phyloP scores from a whole-genome alignment of 2,888 invertebrate genomes.

The Andrena dorsata region DNA sequence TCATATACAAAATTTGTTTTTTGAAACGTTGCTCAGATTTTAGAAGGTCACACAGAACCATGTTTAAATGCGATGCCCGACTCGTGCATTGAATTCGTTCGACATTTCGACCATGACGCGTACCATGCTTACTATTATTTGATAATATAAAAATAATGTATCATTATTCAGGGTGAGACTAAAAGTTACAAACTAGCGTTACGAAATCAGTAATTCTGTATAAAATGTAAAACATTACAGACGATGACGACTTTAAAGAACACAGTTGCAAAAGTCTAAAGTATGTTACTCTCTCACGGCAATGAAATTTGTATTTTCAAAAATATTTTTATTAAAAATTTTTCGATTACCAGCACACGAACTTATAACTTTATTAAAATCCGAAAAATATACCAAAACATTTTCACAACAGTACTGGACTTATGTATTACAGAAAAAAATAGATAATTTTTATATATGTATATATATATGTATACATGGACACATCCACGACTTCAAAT shows the following conservation, averaged over 20 bases:
- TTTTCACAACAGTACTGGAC: constrained; percentile 62
- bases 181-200: constrained; percentile 67
- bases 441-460: constrained; percentile 50
- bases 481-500: constrained; percentile 57
- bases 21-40: constrained; percentile 62
- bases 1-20: constrained; percentile 68
- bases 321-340: constrained; percentile 71
- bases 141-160: constrained; percentile 68
- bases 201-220: constrained; percentile 62
- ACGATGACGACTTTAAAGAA: constrained; percentile 63
- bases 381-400: constrained; percentile 69
- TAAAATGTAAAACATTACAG: constrained; percentile 63
- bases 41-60: constrained; percentile 47
- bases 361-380: constrained; percentile 70
- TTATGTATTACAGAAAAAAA: constrained; percentile 65
- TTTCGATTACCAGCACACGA: constrained; percentile 63
- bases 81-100: constrained; percentile 53
- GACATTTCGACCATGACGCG: constrained; percentile 52
- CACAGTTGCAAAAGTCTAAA: constrained; percentile 60
- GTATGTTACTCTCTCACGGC: constrained; percentile 50
- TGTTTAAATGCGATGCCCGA: constrained; percentile 69
- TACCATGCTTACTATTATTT: constrained; percentile 60
- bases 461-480: constrained; percentile 43
- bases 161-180: constrained; percentile 60
- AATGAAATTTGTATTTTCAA: constrained; percentile 65